phyloP scores from a whole-genome alignment of 1,140 invertebrate genomes.

The Brachionus asplanchnoidis region DNA sequence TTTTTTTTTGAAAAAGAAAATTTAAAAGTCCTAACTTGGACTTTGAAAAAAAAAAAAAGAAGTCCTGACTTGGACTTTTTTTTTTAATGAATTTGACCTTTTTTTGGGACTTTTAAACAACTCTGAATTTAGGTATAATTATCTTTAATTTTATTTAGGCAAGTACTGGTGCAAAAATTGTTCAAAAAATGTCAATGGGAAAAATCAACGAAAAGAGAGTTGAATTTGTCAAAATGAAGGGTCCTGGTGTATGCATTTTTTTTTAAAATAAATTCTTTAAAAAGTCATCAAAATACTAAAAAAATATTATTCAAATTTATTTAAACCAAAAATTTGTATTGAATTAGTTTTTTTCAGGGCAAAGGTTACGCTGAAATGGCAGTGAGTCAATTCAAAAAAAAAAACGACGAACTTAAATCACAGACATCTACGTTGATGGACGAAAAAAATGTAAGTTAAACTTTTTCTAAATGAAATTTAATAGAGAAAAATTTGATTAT shows the following conservation, averaged over 20 bases:
- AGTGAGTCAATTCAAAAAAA: constrained; percentile 58
- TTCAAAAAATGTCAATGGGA: constrained; percentile 89
- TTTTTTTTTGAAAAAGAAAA: too few species aligned
- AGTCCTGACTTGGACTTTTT: too few species aligned
- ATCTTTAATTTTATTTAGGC: constrained; percentile 66
- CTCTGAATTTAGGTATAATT: too few species aligned
- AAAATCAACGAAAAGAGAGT: constrained; percentile 71
- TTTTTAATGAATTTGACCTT: too few species aligned
- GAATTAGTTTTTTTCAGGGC: constrained; percentile 59
- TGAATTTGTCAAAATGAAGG: constrained; percentile 96
- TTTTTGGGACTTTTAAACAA: too few species aligned
- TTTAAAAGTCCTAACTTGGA: too few species aligned
- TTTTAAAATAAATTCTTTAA: too few species aligned
- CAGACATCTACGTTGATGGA: not conserved
- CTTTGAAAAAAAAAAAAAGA: too few species aligned
- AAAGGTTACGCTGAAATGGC: constrained; percentile 98
- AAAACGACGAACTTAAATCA: not conserved
- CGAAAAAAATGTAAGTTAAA: not conserved
- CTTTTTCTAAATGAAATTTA: not conserved
- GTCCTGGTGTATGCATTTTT: constrained; percentile 62
- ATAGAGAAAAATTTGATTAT: too few species aligned
- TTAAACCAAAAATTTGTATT: too few species aligned
- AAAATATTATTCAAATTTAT: too few species aligned
- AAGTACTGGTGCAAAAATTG: constrained; percentile 85
- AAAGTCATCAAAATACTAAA: too few species aligned